phyloP scores from a whole-genome alignment of 2,113 vertebrate species.

The Sorex araneus region DNA sequence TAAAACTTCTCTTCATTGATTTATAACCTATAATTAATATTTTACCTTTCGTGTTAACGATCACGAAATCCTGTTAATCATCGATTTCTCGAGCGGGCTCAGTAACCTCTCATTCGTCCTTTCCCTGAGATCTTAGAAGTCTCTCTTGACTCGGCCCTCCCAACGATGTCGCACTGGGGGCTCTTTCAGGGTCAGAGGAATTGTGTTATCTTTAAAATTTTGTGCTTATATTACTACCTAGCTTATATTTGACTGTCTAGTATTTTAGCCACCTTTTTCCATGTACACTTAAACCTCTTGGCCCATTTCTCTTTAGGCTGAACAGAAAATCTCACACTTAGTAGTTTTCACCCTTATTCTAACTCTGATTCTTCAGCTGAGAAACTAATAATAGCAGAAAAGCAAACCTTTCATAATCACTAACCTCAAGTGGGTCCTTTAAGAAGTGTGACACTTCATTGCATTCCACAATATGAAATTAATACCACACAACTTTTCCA shows the following conservation, averaged over 20 bases:
- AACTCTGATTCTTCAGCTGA: not conserved
- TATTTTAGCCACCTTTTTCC: constrained; percentile 47
- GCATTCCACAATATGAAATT: constrained; percentile 11
- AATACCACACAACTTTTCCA: constrained; percentile 5
- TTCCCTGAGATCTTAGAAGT: too few relatives aligned
- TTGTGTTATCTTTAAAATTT: not conserved
- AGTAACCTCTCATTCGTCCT: too few relatives aligned
- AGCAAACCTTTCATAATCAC: not conserved
- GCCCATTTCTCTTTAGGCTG: not conserved
- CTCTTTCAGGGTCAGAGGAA: too few relatives aligned
- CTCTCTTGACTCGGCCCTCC: too few relatives aligned
- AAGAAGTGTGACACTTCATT: not conserved
- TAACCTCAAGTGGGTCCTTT: not conserved
- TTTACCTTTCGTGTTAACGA: not conserved
- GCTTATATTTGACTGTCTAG: constrained; percentile 37
- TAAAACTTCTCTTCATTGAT: not conserved
- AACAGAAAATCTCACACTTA: constrained; percentile 2
- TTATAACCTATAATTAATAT: constrained; percentile 1
- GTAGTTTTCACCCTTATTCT: constrained; percentile 23
- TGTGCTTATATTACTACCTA: not conserved
- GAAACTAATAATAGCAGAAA: not conserved
- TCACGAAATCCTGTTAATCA: too few relatives aligned
- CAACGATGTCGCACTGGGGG: too few relatives aligned
- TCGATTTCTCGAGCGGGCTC: too few relatives aligned
- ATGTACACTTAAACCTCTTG: constrained; percentile 46